A percentile compares a stretch with the other conserved stretches of the same genome.
These are phyloP conservation scores for Drosophila merina DNA, from an alignment of 2,888 invertebrate genomes.

Conservation along the genomic window DNA sequence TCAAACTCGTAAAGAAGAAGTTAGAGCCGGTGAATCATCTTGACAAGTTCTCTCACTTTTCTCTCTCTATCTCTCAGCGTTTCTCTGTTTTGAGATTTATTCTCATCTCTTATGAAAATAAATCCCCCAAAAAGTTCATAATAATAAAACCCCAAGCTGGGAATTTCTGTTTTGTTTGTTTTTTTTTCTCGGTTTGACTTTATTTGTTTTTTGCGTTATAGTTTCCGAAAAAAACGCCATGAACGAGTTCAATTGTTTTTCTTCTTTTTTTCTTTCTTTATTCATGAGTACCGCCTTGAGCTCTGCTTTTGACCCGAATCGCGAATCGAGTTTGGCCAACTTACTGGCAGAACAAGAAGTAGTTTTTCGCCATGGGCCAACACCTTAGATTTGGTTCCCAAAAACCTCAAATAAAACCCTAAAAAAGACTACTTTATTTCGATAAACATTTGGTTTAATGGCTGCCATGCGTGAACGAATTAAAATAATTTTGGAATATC, in stretches of 20 bases:
- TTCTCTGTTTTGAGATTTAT: neutral
- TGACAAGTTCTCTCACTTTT: neutral
- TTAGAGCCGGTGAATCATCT: conserved; percentile 33
- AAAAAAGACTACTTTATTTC: neutral
- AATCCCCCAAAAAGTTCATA: conserved; percentile 29
- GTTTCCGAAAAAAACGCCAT: conserved; percentile 6
- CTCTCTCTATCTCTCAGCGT: neutral
- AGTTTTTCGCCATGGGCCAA: conserved; percentile 15
- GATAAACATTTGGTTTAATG: conserved; percentile 15
- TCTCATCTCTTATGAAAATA: conserved; percentile 23
- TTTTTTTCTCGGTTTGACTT: conserved; percentile 3
- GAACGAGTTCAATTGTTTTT: conserved; percentile 13
- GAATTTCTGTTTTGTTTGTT: conserved; percentile 42
- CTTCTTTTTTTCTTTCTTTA: neutral
- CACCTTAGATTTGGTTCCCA: neutral
- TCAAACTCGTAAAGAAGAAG: conserved; percentile 29
- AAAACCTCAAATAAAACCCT: too few relatives aligned
- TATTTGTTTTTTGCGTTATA: conserved; percentile 41
- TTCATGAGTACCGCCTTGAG: conserved; percentile 18
- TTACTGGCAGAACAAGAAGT: neutral
- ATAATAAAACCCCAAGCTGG: conserved; percentile 29
- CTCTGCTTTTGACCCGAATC: conserved; percentile 45
- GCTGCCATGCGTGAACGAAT: conserved; percentile 19
- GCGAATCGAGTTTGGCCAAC: conserved; percentile 26
- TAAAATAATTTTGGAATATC: conserved; percentile 15